Evolutionary conservation across 1,140 invertebrate genomes (phyloP), one percentile per base, ranked within the genome.

Genomic region (Drosophila busckii): DNA sequence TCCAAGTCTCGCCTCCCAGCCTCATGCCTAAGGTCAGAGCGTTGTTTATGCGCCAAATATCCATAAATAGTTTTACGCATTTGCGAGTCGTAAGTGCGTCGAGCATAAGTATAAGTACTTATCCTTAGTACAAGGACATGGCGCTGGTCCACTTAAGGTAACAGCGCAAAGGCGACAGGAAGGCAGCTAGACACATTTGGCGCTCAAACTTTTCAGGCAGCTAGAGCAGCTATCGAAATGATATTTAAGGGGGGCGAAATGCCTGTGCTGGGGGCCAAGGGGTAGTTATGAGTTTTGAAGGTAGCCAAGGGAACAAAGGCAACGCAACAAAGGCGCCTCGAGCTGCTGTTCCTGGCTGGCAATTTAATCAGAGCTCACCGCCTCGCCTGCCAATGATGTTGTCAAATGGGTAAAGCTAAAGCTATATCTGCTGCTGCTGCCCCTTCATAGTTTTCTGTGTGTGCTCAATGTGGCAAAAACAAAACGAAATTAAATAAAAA

Each of bases 21-120:
- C 19, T 22, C 41, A 26, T 35, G 32, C 55, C 38, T 44, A 50
- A 66, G 73, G 73, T 80, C 64, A 73, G 56, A n/a, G n/a, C n/a
- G 63, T 61, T 80, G 75, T 80, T 80, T 80, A 80, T 80, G 73
- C 73, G 63, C 41, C 59, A 73, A 80, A 80, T 80, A 80, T 73
- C 75, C 73, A 80, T 82, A 80, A 80, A 80, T 80, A 80, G 75
- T 80, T 80, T 78, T 68, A 49, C 60, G 75, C 73, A 59, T 48
- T 78, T 78, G 20, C 9, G 20, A 20, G 31, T 25, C 31, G 45
- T 35, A 48, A 48, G 19, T 45, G 42, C 42, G 42, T 45, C 28
- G 42, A 22, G 42, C 26, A 45, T 45, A 45, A 46, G 44, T 4
- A 31, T 22, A 54, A 38, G 40, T 37, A 49, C 26, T 35, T 7